Conservation (phyloP, 2,113 vertebrate species). For the Coptodon rendalli region DNA sequence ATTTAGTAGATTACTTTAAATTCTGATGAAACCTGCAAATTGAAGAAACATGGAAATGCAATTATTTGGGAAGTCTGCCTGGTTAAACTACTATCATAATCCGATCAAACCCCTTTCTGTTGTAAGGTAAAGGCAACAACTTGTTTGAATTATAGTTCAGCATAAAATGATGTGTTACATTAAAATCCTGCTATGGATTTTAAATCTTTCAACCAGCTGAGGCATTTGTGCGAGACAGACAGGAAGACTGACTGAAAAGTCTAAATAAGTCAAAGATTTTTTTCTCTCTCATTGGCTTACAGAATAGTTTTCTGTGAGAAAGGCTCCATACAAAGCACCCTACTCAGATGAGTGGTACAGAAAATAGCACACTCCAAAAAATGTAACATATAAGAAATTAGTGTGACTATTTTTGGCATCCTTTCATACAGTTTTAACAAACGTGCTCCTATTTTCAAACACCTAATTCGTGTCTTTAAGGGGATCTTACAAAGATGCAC, state of each 20-base stretch:
- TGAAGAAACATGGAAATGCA: neutral
- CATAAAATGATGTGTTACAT: neutral
- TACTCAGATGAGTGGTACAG: neutral
- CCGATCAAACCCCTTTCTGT: neutral
- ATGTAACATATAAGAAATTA: neutral
- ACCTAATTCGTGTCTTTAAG: neutral
- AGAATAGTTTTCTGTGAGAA: neutral
- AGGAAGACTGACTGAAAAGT: neutral
- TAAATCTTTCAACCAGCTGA: neutral
- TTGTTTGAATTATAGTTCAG: neutral
- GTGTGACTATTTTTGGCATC: neutral
- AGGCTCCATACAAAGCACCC: neutral
- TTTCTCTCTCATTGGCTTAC: neutral
- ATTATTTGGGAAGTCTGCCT: neutral
- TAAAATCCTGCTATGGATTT: neutral
- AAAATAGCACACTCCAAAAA: neutral
- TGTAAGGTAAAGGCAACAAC: neutral
- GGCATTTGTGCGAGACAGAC: neutral
- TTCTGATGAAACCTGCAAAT: neutral
- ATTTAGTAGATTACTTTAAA: neutral
- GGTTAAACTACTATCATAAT: neutral
- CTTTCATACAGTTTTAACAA: neutral
- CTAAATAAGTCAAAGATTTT: neutral
- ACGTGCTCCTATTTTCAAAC: neutral
- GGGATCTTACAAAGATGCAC: neutral